Evolutionary conservation across 1,140 invertebrate species (phyloP), one percentile per base, ranked within the genome.

Genomic region (Pseudomyrmex sp.): DNA sequence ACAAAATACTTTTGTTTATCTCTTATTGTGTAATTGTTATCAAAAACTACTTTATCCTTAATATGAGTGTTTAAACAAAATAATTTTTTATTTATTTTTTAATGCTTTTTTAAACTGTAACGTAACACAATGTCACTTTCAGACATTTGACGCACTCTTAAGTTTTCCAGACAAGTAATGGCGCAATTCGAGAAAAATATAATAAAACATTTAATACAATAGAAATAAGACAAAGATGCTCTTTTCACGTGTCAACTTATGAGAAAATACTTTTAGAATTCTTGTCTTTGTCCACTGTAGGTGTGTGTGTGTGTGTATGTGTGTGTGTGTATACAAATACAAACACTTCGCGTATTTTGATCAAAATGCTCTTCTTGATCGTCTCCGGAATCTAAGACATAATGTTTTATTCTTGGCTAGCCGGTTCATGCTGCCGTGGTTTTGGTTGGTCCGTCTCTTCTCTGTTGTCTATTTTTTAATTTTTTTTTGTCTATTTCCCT

Each of bases 371-470:
- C 63, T n/a, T 59, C 76, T 59, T 68, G 70, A 23, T 58, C 65
- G 56, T 52, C 63, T 63, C 84, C 46, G 18, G 56, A 89, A 82
- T 85, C 58, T 76, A 85, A 79, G 76, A 84, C 87, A 72, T 85
- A 82, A 87, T 63, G 77, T 89, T 86, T 80, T 72, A 65, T 88
- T 62, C 54, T 80, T 72, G 48, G 59, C 58, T 18, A 56, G 46
- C 74, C 46, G 63, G 72, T 82, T 79, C 77, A 62, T 59, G 58
- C 65, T 56, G 15, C 44, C 3, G 13, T 65, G 62, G 58, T 68
- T 35, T 72, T 65, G 20, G 8, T 52, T 52, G 48, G 35, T 63
- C 62, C 13, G 18, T 69, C 44, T 63, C 50, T 50, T 15, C n/a
- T 84, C n/a, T 44, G 15, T 66, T 26, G 12, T 75, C n/a, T 18